Base-by-base conservation (phyloP, 2,113 vertebrate species). In the Ptilonorhynchus violaceus region DNA sequence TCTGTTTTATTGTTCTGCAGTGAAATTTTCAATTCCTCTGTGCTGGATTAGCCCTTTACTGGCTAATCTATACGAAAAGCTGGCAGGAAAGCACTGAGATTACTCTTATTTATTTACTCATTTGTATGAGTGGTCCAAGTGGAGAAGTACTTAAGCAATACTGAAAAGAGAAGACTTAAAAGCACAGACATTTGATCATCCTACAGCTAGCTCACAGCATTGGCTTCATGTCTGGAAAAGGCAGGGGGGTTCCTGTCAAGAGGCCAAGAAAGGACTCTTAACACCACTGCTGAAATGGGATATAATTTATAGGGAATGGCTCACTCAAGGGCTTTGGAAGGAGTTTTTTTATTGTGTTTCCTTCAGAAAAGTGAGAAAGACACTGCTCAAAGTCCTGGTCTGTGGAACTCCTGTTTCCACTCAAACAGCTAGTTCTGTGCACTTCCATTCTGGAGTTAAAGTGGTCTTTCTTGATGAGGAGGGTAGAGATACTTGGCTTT, bases 161-260 rank as follows among this genome's bases (percentile, higher is more conserved):
- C 92, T 93, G 93, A 96, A 89, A 94, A 97, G 96, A 86, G 85
- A 85, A 93, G 64, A 91, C 93, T 97, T 97, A 82, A 96, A 94
- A 95, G 84, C 41, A 56, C 70, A 95, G 89, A 89, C 76, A 89
- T 96, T 94, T 94, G 94, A 94, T 97, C 96, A 94, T 93, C 92
- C 89, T 88, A 44, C 75, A 91, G 80, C 90, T 66, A 96, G 83
- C 83, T 94, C 86, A 91, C 77, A 74, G 70, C n/a, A 25, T 52
- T 96, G 85, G 94, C 81, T 96, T 96, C 59, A 42, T 86, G 86
- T 97, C 96, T 96, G 96, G 97, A 96, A 97, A 96, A 95, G 86
- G 91, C 33, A 70, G 64, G 85, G 86, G 91, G 81, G 35, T 76
- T 97, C 94, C 86, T 97, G 50, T 93, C 86, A 87, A 69, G 89